These are phyloP conservation scores for Netelia melanura DNA, from an alignment of 2,888 invertebrate species.

Conservation along the genomic window DNA sequence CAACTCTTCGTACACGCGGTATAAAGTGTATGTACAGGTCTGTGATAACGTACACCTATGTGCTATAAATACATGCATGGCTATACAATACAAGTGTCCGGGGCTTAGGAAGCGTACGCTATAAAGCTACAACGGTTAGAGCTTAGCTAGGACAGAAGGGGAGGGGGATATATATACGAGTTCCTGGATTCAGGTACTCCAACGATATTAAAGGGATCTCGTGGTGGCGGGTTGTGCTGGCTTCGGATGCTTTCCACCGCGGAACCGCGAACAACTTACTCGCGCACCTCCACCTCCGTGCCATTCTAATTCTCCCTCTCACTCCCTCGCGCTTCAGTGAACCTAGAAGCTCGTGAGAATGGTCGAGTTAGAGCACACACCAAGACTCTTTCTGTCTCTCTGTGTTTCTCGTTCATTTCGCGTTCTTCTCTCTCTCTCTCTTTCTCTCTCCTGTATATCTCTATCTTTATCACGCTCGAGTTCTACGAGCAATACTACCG, in stretches of 20 bases:
- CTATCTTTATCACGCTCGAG: conserved; percentile 40
- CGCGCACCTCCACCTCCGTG: conserved; percentile 55
- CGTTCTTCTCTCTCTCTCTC: neutral
- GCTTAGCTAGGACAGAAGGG: neutral
- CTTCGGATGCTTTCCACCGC: conserved; percentile 74
- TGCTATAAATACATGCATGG: conserved; percentile 16
- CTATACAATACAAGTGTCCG: conserved; percentile 1
- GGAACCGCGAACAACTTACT: conserved; percentile 82
- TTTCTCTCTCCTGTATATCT: neutral
- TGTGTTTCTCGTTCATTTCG: conserved; percentile 49
- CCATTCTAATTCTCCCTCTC: conserved; percentile 10
- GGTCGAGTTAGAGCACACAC: conserved; percentile 22
- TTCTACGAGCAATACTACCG: conserved; percentile 21
- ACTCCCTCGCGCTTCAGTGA: conserved; percentile 43
- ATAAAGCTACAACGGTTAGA: conserved; percentile 15
- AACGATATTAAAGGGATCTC: conserved; percentile 79
- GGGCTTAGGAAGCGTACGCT: conserved; percentile 32
- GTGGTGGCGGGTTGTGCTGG: conserved; percentile 69
- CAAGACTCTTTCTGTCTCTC: conserved; percentile 36
- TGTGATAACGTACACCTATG: neutral
- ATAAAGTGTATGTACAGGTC: neutral
- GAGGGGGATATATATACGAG: conserved; percentile 7
- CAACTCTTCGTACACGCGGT: neutral
- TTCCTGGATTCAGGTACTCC: conserved; percentile 69
- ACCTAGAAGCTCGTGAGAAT: conserved; percentile 49